Conservation (phyloP, 2,888 invertebrate genomes). For the Lamproptera curius region DNA sequence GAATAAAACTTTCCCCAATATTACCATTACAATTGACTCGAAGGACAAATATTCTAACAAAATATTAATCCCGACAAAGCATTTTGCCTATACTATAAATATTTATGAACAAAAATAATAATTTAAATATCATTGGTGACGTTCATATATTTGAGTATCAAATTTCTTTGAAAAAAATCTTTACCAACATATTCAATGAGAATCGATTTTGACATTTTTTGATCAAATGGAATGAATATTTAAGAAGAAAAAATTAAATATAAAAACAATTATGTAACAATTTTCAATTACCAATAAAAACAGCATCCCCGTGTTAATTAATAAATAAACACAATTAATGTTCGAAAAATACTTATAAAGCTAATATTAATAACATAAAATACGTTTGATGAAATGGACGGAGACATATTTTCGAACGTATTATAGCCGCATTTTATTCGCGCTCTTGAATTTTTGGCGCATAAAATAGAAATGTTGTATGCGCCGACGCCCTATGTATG, state of each 20-base stretch:
- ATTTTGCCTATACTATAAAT: no score
- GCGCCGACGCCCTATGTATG: no score
- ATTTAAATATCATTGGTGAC: no score
- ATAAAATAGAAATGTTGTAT: conserved; percentile 30
- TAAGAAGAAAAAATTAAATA: neutral
- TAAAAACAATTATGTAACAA: no score
- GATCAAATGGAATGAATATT: conserved; percentile 1
- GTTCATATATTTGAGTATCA: no score
- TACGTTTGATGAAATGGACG: conserved; percentile 48
- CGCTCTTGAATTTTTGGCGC: conserved; percentile 70
- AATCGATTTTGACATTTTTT: no score
- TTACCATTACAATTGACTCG: neutral
- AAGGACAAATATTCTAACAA: neutral
- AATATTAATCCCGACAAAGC: no score
- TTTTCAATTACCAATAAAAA: no score
- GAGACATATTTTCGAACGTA: conserved; percentile 55
- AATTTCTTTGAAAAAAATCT: no score
- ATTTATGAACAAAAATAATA: no score
- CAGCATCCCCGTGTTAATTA: neutral
- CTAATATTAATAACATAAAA: conserved; percentile 15
- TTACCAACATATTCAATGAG: no score
- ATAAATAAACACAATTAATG: neutral
- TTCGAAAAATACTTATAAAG: conserved; percentile 7
- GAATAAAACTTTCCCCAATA: neutral
- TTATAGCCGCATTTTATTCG: conserved; percentile 47